Percentiles rank a stretch among this genome's conserved stretches.
Evolutionary conservation across 2,113 vertebrate species (phyloP).

Genomic region (Platichthys flesus): DNA sequence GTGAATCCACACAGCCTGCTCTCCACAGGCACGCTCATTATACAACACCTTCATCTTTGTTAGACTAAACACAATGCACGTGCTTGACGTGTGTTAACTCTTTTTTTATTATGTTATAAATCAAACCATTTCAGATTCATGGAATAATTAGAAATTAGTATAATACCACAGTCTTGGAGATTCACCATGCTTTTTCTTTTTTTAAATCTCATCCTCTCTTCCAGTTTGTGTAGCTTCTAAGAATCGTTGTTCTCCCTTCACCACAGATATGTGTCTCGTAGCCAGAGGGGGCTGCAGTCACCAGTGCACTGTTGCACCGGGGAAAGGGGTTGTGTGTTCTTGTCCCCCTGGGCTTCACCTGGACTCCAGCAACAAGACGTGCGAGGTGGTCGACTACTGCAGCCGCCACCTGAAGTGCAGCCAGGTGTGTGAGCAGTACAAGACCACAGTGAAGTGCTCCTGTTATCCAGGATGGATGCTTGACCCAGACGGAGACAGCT

Average conservation of each 20-base stretch:
- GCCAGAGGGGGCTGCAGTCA: conserved; percentile 97
- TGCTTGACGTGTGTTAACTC: conserved; percentile 4
- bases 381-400: conserved; percentile 94
- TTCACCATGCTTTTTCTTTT: background rate
- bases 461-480: conserved; percentile 96
- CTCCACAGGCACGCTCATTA: background rate
- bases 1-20: background rate
- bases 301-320: conserved; percentile 92
- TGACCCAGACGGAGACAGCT: conserved; percentile 90
- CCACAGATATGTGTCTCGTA: conserved; percentile 90
- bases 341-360: conserved; percentile 91
- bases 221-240: conserved; percentile 12
- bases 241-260: conserved; percentile 12
- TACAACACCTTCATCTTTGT: conserved; percentile 13
- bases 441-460: conserved; percentile 94
- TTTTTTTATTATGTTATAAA: background rate
- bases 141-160: background rate
- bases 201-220: background rate
- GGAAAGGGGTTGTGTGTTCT: conserved; percentile 91
- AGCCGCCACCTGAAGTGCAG: conserved; percentile 92
- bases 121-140: background rate
- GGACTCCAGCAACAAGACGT: conserved; percentile 90
- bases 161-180: too few relatives aligned
- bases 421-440: conserved; percentile 96
- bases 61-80: conserved; percentile 10